Base-by-base conservation (phyloP, 2,797 vertebrate species). In the Lates japonicus region DNA sequence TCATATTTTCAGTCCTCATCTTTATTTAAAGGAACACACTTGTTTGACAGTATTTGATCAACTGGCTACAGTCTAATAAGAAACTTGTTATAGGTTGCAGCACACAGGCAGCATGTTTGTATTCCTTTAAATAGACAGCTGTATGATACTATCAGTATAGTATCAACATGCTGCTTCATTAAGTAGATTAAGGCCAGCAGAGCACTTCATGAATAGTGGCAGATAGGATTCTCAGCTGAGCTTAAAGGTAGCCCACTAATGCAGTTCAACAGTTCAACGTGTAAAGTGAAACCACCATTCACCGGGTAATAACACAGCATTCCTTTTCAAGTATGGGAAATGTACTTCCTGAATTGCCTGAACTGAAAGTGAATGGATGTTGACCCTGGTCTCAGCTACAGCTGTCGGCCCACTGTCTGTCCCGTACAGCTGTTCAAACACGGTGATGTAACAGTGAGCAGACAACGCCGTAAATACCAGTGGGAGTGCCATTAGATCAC, bases 381-480 rank as follows among this genome's bases (percentile, higher is more conserved):
- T 73, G 72, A 83, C 74, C 74, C 25, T 33, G 51, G 75, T 65
- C 81, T 82, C 83, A 7, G 70, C 78, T 55, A 92, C 96, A 88
- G 92, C 88, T 88, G 86, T 75, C 51, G 1, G 73, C 57, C 59
- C 57, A 4, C 77, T 68, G 84, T 88, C 82, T 87, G 86, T 81
- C 76, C 70, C 10, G 8, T 74, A 82, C 90, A 94, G 92, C 91
- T 94, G 92, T 92, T 91, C 84, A 94, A 93, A 95, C 89, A 92
- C 0, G 10, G 64, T 90, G 87, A 93, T 17, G 60, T 77, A 74
- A 79, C 33, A 0, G 8, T 3, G 11, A 42, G 57, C 76, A 79
- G 84, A 85, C 76, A 31, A 60, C 78, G 65, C 67, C 39, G 74
- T 82, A 48, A 90, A 90, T 76, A 80, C 76, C 84, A 87, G 81